Percentiles rank a stretch among this genome's conserved stretches.
Evolutionary conservation across 1,140 invertebrate species (phyloP).

Genomic region (Hormaphis cornu): DNA sequence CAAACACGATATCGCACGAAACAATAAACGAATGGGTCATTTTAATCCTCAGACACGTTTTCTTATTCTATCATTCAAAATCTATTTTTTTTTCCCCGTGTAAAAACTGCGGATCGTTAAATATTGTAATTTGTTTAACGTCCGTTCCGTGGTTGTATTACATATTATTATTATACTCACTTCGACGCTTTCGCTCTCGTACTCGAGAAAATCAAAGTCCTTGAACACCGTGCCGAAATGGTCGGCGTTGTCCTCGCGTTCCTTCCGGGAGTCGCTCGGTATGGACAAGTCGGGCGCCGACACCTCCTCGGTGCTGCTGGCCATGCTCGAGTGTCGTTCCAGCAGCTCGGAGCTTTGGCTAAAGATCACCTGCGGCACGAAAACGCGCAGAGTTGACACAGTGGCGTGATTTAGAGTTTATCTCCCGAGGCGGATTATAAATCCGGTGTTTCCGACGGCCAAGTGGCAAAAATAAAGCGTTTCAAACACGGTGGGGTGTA

Average conservation of each 20-base stretch:
- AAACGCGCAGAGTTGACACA: too few species aligned
- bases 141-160: neutral
- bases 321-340: constrained; percentile 90
- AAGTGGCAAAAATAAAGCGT: too few species aligned
- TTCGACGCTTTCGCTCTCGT: constrained; percentile 94
- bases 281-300: constrained; percentile 69
- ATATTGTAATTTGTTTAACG: neutral
- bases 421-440: too few species aligned
- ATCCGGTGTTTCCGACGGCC: too few species aligned
- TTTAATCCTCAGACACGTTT: too few species aligned
- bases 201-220: constrained; percentile 97
- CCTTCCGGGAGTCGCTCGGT: constrained; percentile 63
- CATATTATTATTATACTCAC: constrained; percentile 42
- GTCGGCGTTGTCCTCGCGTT: constrained; percentile 58
- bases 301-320: constrained; percentile 84
- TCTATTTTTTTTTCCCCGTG: neutral
- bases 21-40: too few species aligned
- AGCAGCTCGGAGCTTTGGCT: constrained; percentile 92
- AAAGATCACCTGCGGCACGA: constrained; percentile 95
- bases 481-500: too few species aligned
- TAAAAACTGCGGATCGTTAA: neutral
- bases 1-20: too few species aligned
- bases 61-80: too few species aligned
- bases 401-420: too few species aligned
- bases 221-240: constrained; percentile 89